Conservation (phyloP, 2,888 invertebrate genomes). For the Mimumesa dahlbomi region DNA sequence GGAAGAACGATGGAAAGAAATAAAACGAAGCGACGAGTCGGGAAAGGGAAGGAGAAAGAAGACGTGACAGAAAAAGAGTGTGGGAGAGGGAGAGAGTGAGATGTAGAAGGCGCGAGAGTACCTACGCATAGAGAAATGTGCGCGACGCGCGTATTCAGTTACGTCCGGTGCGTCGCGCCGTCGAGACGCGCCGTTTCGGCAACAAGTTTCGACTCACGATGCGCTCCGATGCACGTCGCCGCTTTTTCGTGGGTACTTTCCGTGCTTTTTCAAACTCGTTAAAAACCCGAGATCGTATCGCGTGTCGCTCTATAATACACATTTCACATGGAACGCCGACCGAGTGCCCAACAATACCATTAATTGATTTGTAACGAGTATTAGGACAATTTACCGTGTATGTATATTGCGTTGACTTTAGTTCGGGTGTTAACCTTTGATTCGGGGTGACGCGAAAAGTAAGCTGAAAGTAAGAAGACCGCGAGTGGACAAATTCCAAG, state of each 20-base stretch:
- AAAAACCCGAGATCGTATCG: not conserved
- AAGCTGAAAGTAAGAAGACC: no score
- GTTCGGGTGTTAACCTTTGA: no score
- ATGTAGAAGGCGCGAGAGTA: constrained; percentile 42
- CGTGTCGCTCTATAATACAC: no score
- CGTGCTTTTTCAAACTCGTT: no score
- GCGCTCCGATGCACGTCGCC: constrained; percentile 21
- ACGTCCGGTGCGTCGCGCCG: constrained; percentile 76
- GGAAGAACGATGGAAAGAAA: no score
- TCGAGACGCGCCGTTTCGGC: constrained; percentile 67
- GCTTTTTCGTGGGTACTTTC: not conserved
- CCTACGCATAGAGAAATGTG: constrained; percentile 62
- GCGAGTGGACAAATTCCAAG: no score
- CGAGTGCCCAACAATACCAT: no score
- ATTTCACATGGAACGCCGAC: no score
- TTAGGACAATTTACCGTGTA: no score
- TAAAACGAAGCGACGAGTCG: not conserved
- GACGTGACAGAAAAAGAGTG: constrained; percentile 2
- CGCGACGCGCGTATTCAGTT: constrained; percentile 74
- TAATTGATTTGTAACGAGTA: no score
- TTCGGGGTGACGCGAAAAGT: no score
- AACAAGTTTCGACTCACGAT: constrained; percentile 45
- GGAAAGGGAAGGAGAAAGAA: not conserved
- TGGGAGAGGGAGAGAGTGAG: constrained; percentile 35
- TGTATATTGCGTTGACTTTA: no score